Conservation (phyloP, 2,888 invertebrate species). For the Lobophora halterata region DNA sequence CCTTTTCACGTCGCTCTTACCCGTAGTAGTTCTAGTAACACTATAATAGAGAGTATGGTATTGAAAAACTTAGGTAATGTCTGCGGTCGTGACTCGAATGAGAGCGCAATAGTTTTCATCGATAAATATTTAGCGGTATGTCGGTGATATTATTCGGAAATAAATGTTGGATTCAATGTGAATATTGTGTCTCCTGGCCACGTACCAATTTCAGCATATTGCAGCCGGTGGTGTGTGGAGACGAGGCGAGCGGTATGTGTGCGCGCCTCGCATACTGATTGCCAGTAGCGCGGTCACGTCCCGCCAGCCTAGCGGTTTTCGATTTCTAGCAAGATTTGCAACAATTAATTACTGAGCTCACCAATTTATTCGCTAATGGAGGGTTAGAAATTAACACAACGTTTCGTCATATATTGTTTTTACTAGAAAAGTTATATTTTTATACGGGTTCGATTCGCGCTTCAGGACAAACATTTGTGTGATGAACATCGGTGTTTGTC, state of each 20-base stretch:
- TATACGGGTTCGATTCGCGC: too few species aligned
- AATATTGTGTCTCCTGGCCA: slow-evolving; percentile 57
- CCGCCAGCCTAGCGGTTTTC: slow-evolving; percentile 31
- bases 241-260: slow-evolving; percentile 47
- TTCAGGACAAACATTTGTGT: too few species aligned
- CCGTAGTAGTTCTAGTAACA: too few species aligned
- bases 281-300: slow-evolving; percentile 33
- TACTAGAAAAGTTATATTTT: too few species aligned
- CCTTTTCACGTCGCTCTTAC: slow-evolving; percentile 21
- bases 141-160: slow-evolving; percentile 30
- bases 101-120: slow-evolving; percentile 24
- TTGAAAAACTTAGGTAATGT: slow-evolving; percentile 28
- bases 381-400: not conserved
- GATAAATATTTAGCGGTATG: slow-evolving; percentile 26
- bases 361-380: slow-evolving; percentile 23
- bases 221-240: slow-evolving; percentile 57
- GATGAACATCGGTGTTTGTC: too few species aligned
- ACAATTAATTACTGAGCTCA: slow-evolving; percentile 29
- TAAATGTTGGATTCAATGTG: slow-evolving; percentile 36
- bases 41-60: slow-evolving; percentile 26
- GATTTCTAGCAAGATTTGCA: slow-evolving; percentile 34
- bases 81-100: slow-evolving; percentile 29
- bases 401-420: not conserved
- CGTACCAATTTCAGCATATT: slow-evolving; percentile 74
- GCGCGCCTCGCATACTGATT: slow-evolving; percentile 63